Evolutionary conservation across 2,888 invertebrate species (phyloP), one percentile per base, ranked within the genome.

Genomic region (Mellilla xanthometata): DNA sequence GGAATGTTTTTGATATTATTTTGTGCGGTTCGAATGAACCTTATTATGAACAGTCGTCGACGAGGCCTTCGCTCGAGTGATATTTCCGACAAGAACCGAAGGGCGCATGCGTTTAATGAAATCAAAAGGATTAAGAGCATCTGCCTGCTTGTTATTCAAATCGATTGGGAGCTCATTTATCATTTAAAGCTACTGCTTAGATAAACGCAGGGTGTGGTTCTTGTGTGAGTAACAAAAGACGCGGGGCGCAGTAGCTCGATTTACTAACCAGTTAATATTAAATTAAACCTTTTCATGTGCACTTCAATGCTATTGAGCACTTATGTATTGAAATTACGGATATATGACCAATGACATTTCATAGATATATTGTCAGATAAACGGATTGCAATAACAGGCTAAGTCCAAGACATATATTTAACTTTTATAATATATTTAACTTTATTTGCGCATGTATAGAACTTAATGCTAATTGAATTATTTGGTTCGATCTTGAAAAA

Each of bases 81-180:
- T 89, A 88, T 88, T 88, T 89, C 89, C 88, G 89, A 88, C 88
- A 86, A 72, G 76, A 74, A 72, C 74, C 74, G 75, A 82, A 76
- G 81, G 84, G 86, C 81, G 87, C 88, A 87, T 86, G 88, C 84
- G 81, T 86, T 87, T 85, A 89, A 88, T 86, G 84, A 87, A 88
- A 88, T 88, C 85, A 89, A 88, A 88, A 84, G 89, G 89, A 89
- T 89, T 88, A 88, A 87, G 75, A 84, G 87, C 89, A 89, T 89
- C 89, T 89, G 89, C 87, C 85, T 81, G 78, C 81, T 89, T 89
- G 85, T 88, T 89, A 88, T 88, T 89, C 84, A 89, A 89, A 88
- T 88, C 86, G 84, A 88, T 89, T 76, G 85, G 80, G 84, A 82
- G 84, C 85, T 85, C 87, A 75, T 89, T 88, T 87, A 88, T 88